Conservation (phyloP, 2,113 vertebrate species). For the Noctilio leporinus region DNA sequence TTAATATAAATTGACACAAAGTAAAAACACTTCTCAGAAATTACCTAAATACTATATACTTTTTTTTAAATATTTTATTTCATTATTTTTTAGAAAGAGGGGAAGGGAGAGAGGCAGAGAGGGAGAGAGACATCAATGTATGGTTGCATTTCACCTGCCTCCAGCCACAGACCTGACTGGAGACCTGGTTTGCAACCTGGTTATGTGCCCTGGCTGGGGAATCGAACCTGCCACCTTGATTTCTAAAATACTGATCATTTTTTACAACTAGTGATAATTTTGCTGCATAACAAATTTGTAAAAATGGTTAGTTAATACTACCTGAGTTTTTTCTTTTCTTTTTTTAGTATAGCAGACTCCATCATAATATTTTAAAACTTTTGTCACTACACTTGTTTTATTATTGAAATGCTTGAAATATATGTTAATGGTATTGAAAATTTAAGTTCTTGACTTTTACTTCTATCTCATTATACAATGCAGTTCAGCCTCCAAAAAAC, state of each 20-base stretch:
- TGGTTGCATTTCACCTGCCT: too few species aligned
- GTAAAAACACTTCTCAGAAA: conserved; percentile 9
- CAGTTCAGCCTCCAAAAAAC: background rate
- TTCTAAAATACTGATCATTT: background rate
- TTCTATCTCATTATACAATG: background rate
- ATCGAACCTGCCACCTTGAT: too few species aligned
- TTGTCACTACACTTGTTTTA: conserved; percentile 7
- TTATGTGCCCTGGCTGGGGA: too few species aligned
- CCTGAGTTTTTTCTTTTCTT: background rate
- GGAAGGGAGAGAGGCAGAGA: too few species aligned
- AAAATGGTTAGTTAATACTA: background rate
- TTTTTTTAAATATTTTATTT: background rate
- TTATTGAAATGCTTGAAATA: background rate
- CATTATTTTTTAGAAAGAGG: too few species aligned
- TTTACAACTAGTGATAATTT: background rate
- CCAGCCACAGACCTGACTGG: too few species aligned
- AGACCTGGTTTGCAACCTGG: too few species aligned
- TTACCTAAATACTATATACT: background rate
- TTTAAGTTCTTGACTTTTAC: background rate
- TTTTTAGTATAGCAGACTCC: background rate
- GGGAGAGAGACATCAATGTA: too few species aligned
- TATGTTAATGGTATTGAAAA: background rate
- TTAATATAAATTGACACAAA: background rate
- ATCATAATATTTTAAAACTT: conserved; percentile 1
- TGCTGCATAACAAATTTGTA: conserved; percentile 9